Conservation (phyloP, 37 sponge, comb jelly and placozoan genomes). For the Mnemiopsis leidyi region DNA sequence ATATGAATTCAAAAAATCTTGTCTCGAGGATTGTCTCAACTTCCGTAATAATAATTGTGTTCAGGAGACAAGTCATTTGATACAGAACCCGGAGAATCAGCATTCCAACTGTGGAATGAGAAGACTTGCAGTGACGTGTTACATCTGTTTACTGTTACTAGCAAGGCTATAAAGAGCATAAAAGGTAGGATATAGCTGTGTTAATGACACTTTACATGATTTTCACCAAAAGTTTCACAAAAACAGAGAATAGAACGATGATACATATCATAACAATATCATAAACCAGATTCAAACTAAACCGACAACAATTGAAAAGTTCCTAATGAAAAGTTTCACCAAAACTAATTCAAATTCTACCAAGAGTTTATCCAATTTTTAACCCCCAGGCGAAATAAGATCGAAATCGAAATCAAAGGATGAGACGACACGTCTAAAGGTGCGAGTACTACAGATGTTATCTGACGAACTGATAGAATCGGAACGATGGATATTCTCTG, state of each 20-base stretch:
- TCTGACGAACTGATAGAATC: constrained; percentile 9
- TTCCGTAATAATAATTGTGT: not conserved
- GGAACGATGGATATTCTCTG: constrained; percentile 58
- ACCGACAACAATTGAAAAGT: no score
- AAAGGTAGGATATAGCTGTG: no score
- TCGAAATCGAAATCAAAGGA: not conserved
- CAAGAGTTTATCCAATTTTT: no score
- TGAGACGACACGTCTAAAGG: not conserved
- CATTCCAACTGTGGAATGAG: constrained; percentile 30
- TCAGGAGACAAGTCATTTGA: not conserved
- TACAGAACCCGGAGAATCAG: not conserved
- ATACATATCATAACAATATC: no score
- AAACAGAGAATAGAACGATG: no score
- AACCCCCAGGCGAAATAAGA: constrained; percentile 11
- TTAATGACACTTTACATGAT: no score
- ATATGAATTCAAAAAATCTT: no score
- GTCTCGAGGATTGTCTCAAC: no score
- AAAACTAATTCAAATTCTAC: no score
- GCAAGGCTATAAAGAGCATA: constrained; percentile 34
- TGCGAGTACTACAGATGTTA: not conserved
- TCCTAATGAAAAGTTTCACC: no score
- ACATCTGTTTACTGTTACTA: constrained; percentile 8
- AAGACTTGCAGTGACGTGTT: constrained; percentile 5
- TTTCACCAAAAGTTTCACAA: no score
- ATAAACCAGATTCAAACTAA: no score